Percentiles rank a stretch among this genome's conserved stretches.
Conservation (phyloP, 2,113 vertebrate genomes). For the human (Homo sapiens) region GRCh38 chr2:35025001-35025500, state of each 20-base stretch:
- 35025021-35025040: not conserved
- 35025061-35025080: not conserved
- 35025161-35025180: not conserved
- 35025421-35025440: not conserved
- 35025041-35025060: not conserved
- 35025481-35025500: not conserved
- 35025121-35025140: accelerated
- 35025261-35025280: not conserved
- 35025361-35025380: not conserved
- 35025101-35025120: not conserved
- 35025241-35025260: not conserved
- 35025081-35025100: not conserved
- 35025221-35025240: not conserved
- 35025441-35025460: not conserved
- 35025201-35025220: not conserved
- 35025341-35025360: not conserved
- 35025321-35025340: not conserved
- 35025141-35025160: not conserved
- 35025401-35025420: not conserved
- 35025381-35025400: not conserved
- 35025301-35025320: not conserved
- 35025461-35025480: not conserved
- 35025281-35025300: not conserved
- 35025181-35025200: not conserved
- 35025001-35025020: not conserved